Evolutionary conservation across 2,797 vertebrate genomes (phyloP), one percentile per base, ranked within the genome.

Genomic region (Spondyliosoma cantharus): DNA sequence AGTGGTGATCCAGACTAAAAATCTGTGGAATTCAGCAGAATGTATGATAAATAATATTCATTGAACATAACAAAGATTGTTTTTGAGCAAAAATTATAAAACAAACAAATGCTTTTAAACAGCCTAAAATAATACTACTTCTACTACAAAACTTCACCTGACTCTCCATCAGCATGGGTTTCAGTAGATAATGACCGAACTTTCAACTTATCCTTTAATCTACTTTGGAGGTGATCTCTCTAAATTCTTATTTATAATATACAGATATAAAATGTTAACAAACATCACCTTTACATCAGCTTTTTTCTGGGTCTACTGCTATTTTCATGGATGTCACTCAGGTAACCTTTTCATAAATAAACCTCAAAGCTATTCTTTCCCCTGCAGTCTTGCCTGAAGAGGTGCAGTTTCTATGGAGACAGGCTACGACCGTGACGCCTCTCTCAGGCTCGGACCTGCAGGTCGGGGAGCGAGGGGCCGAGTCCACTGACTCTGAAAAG

Each of bases 401-500:
- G 4, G 49, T 93, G 46, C 56, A 42, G 89, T 77, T 68, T 54
- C 88, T 92, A 86, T 95, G 95, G 95, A 84, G 73, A 90, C 88
- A 16, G 68, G 88, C 87, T 0, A 90, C 91, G 0, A 85, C 66
- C 48, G 53, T 94, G 81, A 86, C 46, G 4, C 74, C 89, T 2
- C 5, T 93, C 27, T 19, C 57, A 1, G 88, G 76, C 54, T 56
- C 69, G 0, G 79, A 86, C 64, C 89, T 86, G 43, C 81, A 43
- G 79, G 24, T 56, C 3, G 82, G 81, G 7, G 63, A 76, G 66
- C 50, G 82, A 65, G 90, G 78, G 16, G 56, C 83, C 0, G 90
- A 93, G 48, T 93, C 93, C 71, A 82, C 84, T 0, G 89, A 90
- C 54, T 91, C 92, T 0, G 87, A 90, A n/a, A 85, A 1, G 49